These are phyloP conservation scores for Lophochroa leadbeateri DNA, from an alignment of 2,113 vertebrate species.

Conservation along the genomic window DNA sequence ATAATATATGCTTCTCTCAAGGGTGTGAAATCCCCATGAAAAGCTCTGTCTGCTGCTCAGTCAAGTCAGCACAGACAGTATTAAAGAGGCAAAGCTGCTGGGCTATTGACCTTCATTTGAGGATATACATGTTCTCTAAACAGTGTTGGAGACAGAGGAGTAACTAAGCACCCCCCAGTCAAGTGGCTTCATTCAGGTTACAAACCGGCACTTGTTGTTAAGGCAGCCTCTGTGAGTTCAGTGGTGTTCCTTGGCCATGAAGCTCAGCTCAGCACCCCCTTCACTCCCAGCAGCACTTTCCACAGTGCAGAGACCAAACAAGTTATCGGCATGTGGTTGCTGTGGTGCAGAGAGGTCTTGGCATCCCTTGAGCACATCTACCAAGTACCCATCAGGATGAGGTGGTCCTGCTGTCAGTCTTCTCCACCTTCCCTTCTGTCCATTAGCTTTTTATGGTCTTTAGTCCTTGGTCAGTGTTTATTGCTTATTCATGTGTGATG, in stretches of 20 bases:
- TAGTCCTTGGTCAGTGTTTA: background rate
- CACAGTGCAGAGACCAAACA: background rate
- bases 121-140: background rate
- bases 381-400: background rate
- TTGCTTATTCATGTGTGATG: background rate
- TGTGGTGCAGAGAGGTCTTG: background rate
- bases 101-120: background rate
- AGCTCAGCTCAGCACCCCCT: rapidly evolving
- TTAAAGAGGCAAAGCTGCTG: background rate
- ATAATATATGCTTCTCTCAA: background rate
- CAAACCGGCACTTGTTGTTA: rapidly evolving
- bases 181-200: background rate
- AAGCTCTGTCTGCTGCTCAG: background rate
- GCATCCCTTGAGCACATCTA: background rate
- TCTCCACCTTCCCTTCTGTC: conserved; percentile 49
- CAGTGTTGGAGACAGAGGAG: background rate
- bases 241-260: background rate
- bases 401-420: background rate
- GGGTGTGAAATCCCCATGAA: background rate
- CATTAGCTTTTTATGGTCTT: background rate
- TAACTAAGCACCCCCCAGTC: background rate
- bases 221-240: rapidly evolving
- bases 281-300: background rate
- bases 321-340: background rate
- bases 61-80: background rate